Percentiles rank a stretch among this genome's conserved stretches.
phyloP scores from a whole-genome alignment of 2,797 vertebrate species.

The Rhinogobio ventralis region DNA sequence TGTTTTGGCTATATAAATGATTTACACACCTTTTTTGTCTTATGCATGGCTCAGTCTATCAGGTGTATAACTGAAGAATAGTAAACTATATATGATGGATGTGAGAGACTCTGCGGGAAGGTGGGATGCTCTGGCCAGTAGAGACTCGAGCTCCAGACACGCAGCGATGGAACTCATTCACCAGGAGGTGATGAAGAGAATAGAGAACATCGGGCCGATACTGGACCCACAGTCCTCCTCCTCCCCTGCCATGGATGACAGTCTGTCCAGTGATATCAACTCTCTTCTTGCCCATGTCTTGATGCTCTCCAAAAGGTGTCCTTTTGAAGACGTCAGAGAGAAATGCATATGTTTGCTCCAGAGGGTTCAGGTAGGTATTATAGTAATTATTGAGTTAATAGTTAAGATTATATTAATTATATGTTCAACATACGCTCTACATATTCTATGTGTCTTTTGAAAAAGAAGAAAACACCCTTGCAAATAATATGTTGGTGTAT shows the following conservation, averaged over 20 bases:
- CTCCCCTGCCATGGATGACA: constrained; percentile 53
- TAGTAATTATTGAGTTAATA: not conserved
- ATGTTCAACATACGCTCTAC: not conserved
- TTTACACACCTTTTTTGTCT: not conserved
- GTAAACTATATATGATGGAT: constrained; percentile 77
- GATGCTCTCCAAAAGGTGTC: constrained; percentile 92
- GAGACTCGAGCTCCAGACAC: constrained; percentile 80
- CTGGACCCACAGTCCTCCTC: constrained; percentile 46
- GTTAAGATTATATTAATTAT: not conserved
- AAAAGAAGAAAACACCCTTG: not conserved
- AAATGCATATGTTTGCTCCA: constrained; percentile 82
- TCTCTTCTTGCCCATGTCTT: constrained; percentile 86
- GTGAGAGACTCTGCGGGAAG: constrained; percentile 81
- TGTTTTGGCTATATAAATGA: constrained; percentile 6
- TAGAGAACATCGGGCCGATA: constrained; percentile 74
- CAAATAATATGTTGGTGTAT: not conserved
- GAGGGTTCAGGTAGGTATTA: constrained; percentile 84
- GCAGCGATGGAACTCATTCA: constrained; percentile 85
- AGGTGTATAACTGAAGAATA: constrained; percentile 50
- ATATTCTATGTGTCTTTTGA: not conserved
- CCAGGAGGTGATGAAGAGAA: constrained; percentile 83
- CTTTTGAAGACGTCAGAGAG: constrained; percentile 87
- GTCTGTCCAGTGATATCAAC: constrained; percentile 78
- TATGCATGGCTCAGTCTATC: constrained; percentile 13
- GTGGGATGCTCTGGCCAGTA: constrained; percentile 88